phyloP scores from a whole-genome alignment of 2,797 vertebrate species.

The Cyprinodon diabolis region DNA sequence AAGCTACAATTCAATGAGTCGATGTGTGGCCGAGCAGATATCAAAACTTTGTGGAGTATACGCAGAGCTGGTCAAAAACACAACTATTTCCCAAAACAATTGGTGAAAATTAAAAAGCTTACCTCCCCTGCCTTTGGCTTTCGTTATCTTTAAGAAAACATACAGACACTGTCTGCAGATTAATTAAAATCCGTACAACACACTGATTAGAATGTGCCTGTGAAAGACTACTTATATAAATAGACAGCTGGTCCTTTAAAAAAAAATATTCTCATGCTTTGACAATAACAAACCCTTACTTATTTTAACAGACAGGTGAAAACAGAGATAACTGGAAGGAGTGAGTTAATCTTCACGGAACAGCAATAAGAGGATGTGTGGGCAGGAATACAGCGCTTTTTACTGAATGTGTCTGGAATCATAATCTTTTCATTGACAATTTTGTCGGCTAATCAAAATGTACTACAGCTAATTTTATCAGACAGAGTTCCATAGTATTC shows the following conservation, averaged over 20 bases:
- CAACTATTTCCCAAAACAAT: constrained; percentile 64
- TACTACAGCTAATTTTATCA: constrained; percentile 12
- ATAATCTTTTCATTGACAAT: constrained; percentile 23
- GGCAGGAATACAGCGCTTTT: constrained; percentile 24
- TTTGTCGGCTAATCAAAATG: constrained; percentile 17
- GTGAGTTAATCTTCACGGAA: constrained; percentile 50
- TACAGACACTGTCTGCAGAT: constrained; percentile 68
- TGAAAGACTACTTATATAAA: constrained; percentile 64
- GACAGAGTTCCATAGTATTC: constrained; percentile 12
- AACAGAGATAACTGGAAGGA: constrained; percentile 62
- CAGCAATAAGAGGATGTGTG: constrained; percentile 40
- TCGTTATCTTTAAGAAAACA: constrained; percentile 78
- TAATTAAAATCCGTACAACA: constrained; percentile 74
- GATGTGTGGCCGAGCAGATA: constrained; percentile 17
- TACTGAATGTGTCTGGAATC: constrained; percentile 46
- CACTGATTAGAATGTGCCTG: constrained; percentile 68
- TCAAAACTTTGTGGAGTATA: constrained; percentile 34
- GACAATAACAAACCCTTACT: constrained; percentile 58
- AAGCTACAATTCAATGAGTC: constrained; percentile 28
- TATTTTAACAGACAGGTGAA: constrained; percentile 70
- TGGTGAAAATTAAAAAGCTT: constrained; percentile 55
- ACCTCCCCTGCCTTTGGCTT: constrained; percentile 38
- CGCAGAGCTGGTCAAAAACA: constrained; percentile 34
- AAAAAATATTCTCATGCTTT: constrained; percentile 50
- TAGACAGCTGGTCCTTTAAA: constrained; percentile 60